Percentiles rank a stretch among this genome's conserved stretches.
These are phyloP conservation scores for Pelecanus crispus DNA, from an alignment of 2,113 vertebrate genomes.

Conservation along the genomic window DNA sequence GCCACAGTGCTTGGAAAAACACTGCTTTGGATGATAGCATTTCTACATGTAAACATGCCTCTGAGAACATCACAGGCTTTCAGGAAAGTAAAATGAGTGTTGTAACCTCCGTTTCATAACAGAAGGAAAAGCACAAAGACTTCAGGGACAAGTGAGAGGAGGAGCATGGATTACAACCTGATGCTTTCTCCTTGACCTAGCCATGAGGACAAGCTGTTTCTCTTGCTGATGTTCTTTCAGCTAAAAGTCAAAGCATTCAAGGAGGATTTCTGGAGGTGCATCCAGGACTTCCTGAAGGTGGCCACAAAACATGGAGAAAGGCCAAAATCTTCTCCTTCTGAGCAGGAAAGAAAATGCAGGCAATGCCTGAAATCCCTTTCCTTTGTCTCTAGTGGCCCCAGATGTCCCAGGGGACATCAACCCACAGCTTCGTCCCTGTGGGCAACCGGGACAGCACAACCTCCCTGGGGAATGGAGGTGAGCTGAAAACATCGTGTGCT, in stretches of 20 bases:
- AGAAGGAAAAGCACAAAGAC: background rate
- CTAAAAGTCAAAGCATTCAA: background rate
- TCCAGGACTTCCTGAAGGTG: background rate
- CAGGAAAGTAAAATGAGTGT: background rate
- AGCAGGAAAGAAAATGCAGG: background rate
- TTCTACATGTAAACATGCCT: accelerated
- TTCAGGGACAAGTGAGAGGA: background rate
- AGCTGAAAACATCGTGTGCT: background rate
- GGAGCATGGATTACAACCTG: background rate
- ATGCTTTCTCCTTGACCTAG: background rate
- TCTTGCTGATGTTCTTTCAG: background rate
- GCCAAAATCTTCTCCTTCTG: background rate
- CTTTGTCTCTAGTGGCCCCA: background rate
- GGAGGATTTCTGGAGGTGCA: background rate
- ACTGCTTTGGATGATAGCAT: background rate
- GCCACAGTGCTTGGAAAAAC: background rate
- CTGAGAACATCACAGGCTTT: background rate
- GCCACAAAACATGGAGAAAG: background rate
- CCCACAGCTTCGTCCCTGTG: background rate
- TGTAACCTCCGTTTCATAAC: background rate
- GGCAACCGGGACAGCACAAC: background rate
- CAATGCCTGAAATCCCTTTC: background rate
- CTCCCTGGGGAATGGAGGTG: background rate
- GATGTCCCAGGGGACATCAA: background rate
- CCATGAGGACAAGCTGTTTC: background rate